A percentile compares a stretch with the other conserved stretches of the same genome.
Evolutionary conservation across 2,888 invertebrate species (phyloP).

Genomic region (Synanthedon vespiformis): DNA sequence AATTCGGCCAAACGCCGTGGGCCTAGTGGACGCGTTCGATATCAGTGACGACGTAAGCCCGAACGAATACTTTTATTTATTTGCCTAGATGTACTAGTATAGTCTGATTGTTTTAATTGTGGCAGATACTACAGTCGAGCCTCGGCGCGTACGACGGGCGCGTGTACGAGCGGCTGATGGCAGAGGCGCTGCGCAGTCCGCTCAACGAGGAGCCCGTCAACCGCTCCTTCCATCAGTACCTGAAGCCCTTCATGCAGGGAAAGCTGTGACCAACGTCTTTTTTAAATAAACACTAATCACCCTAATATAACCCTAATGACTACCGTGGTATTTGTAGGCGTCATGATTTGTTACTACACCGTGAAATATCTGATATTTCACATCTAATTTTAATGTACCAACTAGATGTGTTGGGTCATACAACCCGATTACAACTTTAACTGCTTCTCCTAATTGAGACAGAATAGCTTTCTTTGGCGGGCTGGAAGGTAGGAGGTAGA

Average conservation of each 20-base stretch:
- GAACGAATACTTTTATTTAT: background rate
- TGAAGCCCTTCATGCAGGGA: conserved; percentile 84
- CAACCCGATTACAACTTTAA: too few species aligned
- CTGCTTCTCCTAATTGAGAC: too few species aligned
- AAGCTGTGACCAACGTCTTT: conserved; percentile 62
- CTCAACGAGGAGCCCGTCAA: conserved; percentile 85
- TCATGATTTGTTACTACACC: too few species aligned
- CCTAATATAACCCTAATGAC: too few species aligned
- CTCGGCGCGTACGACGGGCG: conserved; percentile 86
- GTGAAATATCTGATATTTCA: too few species aligned
- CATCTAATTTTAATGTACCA: too few species aligned
- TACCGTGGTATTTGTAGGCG: too few species aligned
- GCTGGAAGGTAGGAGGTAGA: too few species aligned
- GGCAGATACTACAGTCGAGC: conserved; percentile 70
- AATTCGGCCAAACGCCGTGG: conserved; percentile 83
- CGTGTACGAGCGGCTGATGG: conserved; percentile 83
- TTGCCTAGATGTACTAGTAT: background rate
- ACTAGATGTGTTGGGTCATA: too few species aligned
- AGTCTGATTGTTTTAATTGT: background rate
- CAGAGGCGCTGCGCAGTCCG: conserved; percentile 83
- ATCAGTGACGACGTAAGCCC: conserved; percentile 76
- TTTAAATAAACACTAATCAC: too few species aligned
- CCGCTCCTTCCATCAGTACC: conserved; percentile 77
- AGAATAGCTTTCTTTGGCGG: too few species aligned
- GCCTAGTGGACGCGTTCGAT: conserved; percentile 92